phyloP scores from a whole-genome alignment of 2,113 vertebrate species.

The rabbit (Oryctolagus cuniculus) region mOryCun1.1 NC_091444.1:65349001-65349500 shows the following conservation, averaged over 20 bases:
- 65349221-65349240: not conserved
- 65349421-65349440: too few species aligned
- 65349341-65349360: not conserved
- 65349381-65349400: rapidly evolving
- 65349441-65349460: not conserved
- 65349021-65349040: conserved; percentile 90
- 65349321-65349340: not conserved
- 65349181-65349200: not conserved
- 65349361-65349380: not conserved
- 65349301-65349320: not conserved
- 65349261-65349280: not conserved
- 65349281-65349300: not conserved
- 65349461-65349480: not conserved
- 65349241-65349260: not conserved
- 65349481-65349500: not conserved
- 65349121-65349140: conserved; percentile 66
- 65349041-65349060: conserved; percentile 83
- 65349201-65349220: not conserved
- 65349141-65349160: conserved; percentile 43
- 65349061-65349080: conserved; percentile 86
- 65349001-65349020: conserved; percentile 76
- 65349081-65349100: conserved; percentile 84
- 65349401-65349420: rapidly evolving
- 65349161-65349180: not conserved
- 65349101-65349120: conserved; percentile 84